phyloP scores from a whole-genome alignment of 2,888 invertebrate genomes.

The Andrena flavipes region DNA sequence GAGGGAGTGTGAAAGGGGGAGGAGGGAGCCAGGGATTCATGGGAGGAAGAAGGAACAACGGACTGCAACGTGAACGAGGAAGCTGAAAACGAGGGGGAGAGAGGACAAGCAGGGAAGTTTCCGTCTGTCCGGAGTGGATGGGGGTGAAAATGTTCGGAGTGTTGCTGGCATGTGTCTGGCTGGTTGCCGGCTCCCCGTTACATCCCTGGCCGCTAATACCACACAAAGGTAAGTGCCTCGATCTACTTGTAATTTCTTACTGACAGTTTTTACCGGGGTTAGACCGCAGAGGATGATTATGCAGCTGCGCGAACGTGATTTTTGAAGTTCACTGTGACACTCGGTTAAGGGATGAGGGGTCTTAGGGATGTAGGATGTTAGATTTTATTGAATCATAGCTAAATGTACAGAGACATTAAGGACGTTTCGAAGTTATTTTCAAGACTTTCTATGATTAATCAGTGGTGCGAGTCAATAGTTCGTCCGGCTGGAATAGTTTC shows the following conservation, averaged over 20 bases:
- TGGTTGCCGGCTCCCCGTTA: slow-evolving; percentile 77
- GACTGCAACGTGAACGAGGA: slow-evolving; percentile 42
- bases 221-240: slow-evolving; percentile 72
- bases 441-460: too few relatives aligned
- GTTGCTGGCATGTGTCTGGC: slow-evolving; percentile 77
- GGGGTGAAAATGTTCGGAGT: slow-evolving; percentile 76
- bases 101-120: slow-evolving; percentile 70
- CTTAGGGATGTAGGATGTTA: too few relatives aligned
- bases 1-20: background rate
- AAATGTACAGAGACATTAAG: too few relatives aligned
- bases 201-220: slow-evolving; percentile 74
- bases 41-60: slow-evolving; percentile 31
- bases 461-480: too few relatives aligned
- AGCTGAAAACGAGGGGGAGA: slow-evolving; percentile 35
- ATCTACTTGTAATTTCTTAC: slow-evolving; percentile 44
- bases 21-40: slow-evolving; percentile 1
- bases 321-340: background rate
- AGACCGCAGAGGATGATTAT: slow-evolving; percentile 3
- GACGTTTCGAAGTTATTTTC: too few relatives aligned
- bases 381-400: too few relatives aligned
- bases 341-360: too few relatives aligned
- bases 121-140: slow-evolving; percentile 72
- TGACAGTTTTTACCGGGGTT: slow-evolving; percentile 1
- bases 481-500: too few relatives aligned
- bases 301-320: background rate